Conservation (phyloP, 2,888 invertebrate species). For the Thalpophila matura region DNA sequence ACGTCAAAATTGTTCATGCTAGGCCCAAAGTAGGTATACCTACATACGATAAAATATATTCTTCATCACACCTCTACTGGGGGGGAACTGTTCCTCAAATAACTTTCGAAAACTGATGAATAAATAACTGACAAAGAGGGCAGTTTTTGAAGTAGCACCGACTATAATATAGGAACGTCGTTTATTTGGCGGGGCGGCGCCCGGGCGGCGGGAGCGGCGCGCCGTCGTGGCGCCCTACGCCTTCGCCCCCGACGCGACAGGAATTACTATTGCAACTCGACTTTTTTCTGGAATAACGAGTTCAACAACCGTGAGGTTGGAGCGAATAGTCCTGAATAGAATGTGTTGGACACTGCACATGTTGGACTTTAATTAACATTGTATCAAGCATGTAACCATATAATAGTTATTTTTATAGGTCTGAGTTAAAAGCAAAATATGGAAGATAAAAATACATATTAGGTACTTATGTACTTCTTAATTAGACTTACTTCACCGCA, state of each 20-base stretch:
- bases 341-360: not conserved
- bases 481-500: too few relatives aligned
- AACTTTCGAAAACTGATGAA: conserved; percentile 48
- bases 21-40: too few relatives aligned
- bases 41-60: too few relatives aligned
- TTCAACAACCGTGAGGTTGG: conserved; percentile 1
- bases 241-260: conserved; percentile 69
- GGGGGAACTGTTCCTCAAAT: conserved; percentile 29
- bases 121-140: conserved; percentile 57
- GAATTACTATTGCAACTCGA: conserved; percentile 66
- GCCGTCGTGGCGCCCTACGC: conserved; percentile 77
- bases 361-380: not conserved
- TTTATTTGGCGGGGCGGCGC: conserved; percentile 64
- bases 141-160: conserved; percentile 58
- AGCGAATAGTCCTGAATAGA: not conserved
- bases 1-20: too few relatives aligned
- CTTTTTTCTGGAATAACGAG: conserved; percentile 19
- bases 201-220: conserved; percentile 73
- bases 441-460: too few relatives aligned
- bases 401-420: too few relatives aligned
- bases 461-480: too few relatives aligned
- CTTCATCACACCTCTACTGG: conserved; percentile 20
- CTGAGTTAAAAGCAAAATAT: too few relatives aligned
- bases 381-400: too few relatives aligned
- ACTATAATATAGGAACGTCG: conserved; percentile 53